These are phyloP conservation scores for Patella pellucida DNA, from an alignment of 2,888 invertebrate genomes.

Conservation along the genomic window DNA sequence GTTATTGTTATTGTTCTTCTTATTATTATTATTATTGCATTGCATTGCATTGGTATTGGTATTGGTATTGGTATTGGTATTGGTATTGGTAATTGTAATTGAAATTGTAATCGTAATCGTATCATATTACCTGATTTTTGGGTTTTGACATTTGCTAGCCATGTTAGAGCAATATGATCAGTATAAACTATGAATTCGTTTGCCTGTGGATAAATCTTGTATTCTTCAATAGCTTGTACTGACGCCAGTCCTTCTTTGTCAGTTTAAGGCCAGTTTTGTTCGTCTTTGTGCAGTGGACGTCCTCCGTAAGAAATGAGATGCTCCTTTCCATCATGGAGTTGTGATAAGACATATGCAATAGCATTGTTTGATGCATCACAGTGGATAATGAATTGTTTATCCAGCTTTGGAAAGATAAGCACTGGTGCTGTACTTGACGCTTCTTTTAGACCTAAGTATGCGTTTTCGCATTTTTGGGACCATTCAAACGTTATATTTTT, in stretches of 20 bases:
- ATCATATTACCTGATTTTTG: constrained; percentile 21
- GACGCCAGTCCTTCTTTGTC: constrained; percentile 40
- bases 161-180: constrained; percentile 39
- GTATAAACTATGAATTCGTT: constrained; percentile 37
- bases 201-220: constrained; percentile 34
- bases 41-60: too few species aligned
- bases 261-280: constrained; percentile 33
- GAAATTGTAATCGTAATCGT: too few species aligned
- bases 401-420: constrained; percentile 36
- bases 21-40: too few species aligned
- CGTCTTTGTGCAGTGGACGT: constrained; percentile 27
- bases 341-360: constrained; percentile 35
- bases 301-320: constrained; percentile 36
- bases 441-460: constrained; percentile 31
- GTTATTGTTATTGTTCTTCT: too few species aligned
- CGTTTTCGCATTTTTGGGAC: constrained; percentile 29
- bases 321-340: constrained; percentile 19
- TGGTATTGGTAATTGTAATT: too few species aligned
- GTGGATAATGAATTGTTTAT: constrained; percentile 29
- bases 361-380: constrained; percentile 33
- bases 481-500: constrained; percentile 36
- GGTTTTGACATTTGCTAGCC: constrained; percentile 35
- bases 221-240: constrained; percentile 37
- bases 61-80: too few species aligned
- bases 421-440: constrained; percentile 33